Base-by-base conservation (phyloP, 2,888 invertebrate genomes). In the Bellardia pandia region DNA sequence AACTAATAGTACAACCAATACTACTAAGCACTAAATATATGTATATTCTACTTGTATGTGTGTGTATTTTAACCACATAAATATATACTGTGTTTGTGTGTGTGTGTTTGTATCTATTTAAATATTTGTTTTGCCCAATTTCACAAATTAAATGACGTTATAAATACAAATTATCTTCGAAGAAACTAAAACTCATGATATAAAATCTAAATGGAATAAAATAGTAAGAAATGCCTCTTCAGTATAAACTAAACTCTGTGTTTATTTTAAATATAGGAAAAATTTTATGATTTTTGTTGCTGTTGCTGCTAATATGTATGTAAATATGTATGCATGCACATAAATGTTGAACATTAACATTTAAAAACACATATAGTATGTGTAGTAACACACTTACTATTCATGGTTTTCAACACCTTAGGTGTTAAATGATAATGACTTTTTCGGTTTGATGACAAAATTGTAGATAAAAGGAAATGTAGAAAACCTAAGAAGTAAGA, bases 141-240 rank as follows among this genome's bases (percentile, higher is more conserved):
- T 90, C 90, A 90, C 91, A 91, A 83, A 91, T 90, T 91, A 91
- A 92, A 92, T 91, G 92, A 91, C 90, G 91, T 90, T 91, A 91
- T 92, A 91, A 91, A 92, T 92, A 92, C 90, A 92, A 92, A 92
- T 91, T 90, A 90, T 86, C 87, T 89, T 53, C 45, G 16, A 64
- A 77, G 60, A 77, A 82, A 76, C 68, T 79, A 71, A 80, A 84
- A 78, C 60, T 76, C 75, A 85, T 78, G 68, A 56, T 64, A 69
- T 45, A 53, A 62, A 69, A 86, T 58, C 79, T 75, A 51, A 62
- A 80, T 74, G 51, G 30, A 51, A 77, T 40, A 62, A 71, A 60
- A 78, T 33, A 33, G 40, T 75, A 80, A 71, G 64, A 80, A 79
- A 23, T 76, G n/a, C 11, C 71, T 71, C 45, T 53, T 71, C 45